Conservation (phyloP, 2,113 vertebrate species). For the Bubalus kerabau region DNA sequence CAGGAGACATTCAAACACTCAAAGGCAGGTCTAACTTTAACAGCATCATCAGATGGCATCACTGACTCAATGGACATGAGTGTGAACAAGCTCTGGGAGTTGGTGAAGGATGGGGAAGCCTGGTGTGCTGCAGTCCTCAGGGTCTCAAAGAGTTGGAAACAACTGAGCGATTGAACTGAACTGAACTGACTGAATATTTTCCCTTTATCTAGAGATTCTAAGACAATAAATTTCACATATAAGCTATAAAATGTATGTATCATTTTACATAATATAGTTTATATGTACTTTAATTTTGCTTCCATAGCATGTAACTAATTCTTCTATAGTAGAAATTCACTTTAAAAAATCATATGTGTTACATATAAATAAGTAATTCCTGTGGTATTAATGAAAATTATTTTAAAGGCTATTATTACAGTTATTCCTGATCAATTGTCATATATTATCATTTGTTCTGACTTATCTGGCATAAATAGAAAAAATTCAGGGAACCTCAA, state of each 20-base stretch:
- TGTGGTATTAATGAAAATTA: neutral
- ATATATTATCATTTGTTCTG: neutral
- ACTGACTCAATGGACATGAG: neutral
- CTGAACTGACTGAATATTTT: neutral
- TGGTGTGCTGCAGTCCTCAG: neutral
- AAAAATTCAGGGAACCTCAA: neutral
- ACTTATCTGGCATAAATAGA: neutral
- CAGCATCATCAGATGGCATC: neutral
- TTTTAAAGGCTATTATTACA: neutral
- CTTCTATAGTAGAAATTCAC: neutral
- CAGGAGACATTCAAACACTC: too few species aligned
- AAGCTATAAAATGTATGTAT: neutral
- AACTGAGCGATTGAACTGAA: neutral
- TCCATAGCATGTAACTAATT: neutral
- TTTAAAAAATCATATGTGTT: neutral
- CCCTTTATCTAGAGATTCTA: neutral
- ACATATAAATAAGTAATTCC: neutral
- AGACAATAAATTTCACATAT: neutral
- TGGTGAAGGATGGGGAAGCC: neutral
- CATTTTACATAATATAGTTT: neutral
- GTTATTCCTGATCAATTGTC: neutral
- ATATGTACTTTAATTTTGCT: neutral
- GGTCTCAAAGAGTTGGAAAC: neutral
- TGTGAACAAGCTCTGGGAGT: neutral
- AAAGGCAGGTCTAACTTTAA: neutral